Evolutionary conservation across 2,888 invertebrate genomes (phyloP), one percentile per base, ranked within the genome.

Genomic region (Zelleria hepariella): DNA sequence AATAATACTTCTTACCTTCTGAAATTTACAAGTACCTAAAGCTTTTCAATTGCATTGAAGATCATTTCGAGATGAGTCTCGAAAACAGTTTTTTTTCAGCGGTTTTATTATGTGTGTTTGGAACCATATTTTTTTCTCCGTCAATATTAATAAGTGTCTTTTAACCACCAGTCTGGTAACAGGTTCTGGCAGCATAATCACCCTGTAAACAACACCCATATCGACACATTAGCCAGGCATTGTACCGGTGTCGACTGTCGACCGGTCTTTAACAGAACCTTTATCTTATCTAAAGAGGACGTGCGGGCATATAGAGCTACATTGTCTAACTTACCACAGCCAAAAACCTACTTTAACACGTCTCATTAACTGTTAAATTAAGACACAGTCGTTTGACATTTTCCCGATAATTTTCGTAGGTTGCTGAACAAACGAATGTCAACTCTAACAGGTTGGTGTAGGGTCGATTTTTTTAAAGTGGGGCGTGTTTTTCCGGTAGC

Each of bases 281-380:
- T 82, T 88, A 87, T 88, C 87, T 88, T 84, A 88, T 88, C 87
- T 83, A 88, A 83, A 86, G 86, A 87, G 87, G 87, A 88, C 88
- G 88, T 88, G 85, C 86, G 87, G 86, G 86, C 73, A 78, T 77
- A 80, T 80, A 79, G 74, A 72, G 78, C 75, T 54, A 71, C 76
- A 73, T 78, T 78, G 79, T 78, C 70, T 69, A 74, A 77, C 77
- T 66, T 70, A 71, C 64, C 61, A 55, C 20, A 18, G 5, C 48
- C 0, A 5, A 1, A 25, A 2, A 62, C 32, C 0, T 78, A 61
- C 63, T 60, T 65, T 6, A 64, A 73, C 73, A 66, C 21, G 76
- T 70, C 32, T 42, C 4, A 42, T 42, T 61, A 0, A 0, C 0
- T 0, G 8, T 2, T 0, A 0, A 0, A 0, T 0, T 58, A 71